Evolutionary conservation across 2,113 vertebrate genomes (phyloP).

Genomic region (Leucopsar rothschildi): DNA sequence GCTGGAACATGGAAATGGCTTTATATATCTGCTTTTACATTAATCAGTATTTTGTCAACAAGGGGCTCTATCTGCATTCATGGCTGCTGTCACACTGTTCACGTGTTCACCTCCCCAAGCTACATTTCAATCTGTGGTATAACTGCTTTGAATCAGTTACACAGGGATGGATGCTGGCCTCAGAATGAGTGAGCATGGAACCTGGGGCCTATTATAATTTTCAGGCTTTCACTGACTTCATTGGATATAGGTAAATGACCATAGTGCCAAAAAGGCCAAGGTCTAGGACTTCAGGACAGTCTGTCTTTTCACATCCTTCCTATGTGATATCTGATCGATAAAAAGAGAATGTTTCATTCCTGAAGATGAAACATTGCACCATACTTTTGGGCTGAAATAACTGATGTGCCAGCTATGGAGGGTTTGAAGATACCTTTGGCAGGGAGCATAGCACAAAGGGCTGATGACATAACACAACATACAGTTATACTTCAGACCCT

Average conservation of each 20-base stretch:
- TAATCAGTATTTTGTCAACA: not conserved
- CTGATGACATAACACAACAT: not conserved
- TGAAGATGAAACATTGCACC: not conserved
- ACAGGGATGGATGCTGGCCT: not conserved
- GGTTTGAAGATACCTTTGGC: not conserved
- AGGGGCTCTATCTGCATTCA: not conserved
- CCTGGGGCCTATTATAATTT: not conserved
- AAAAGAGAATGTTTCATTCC: not conserved
- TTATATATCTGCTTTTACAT: not conserved
- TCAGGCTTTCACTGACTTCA: not conserved
- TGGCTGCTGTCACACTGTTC: not conserved
- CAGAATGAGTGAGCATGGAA: not conserved
- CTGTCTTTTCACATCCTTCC: not conserved
- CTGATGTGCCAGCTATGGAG: fast-evolving
- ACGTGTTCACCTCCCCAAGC: not conserved
- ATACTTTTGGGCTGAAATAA: not conserved
- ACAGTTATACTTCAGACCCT: not conserved
- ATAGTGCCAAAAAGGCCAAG: not conserved
- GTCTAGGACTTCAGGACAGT: not conserved
- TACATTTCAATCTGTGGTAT: not conserved
- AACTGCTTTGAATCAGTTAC: not conserved
- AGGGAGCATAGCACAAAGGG: not conserved
- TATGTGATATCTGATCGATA: not conserved
- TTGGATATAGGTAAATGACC: not conserved
- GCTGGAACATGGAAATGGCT: not conserved